Conservation (phyloP, 1,140 invertebrate species). For the Eupeodes corollae region DNA sequence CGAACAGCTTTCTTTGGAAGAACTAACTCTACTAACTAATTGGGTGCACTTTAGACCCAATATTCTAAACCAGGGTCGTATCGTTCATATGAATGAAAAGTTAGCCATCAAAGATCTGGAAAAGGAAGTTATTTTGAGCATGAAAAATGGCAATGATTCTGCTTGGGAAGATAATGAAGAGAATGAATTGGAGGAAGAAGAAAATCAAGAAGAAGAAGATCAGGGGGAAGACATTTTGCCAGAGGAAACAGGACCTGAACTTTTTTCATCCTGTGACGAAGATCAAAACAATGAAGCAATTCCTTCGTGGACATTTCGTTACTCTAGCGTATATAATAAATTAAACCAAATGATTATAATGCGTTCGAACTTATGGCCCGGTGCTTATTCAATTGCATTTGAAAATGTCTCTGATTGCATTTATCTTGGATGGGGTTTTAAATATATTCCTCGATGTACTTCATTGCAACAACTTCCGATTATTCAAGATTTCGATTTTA, state of each 20-base stretch:
- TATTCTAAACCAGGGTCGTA: constrained; percentile 64
- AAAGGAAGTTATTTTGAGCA: constrained; percentile 2
- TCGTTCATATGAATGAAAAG: constrained; percentile 44
- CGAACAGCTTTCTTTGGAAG: too few species aligned
- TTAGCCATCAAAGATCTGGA: constrained; percentile 23
- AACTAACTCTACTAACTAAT: too few species aligned
- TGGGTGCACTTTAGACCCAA: constrained; percentile 74
- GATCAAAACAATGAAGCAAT: constrained; percentile 47
- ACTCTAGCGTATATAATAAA: constrained; percentile 40
- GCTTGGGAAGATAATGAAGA: constrained; percentile 36
- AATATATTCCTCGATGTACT: constrained; percentile 58
- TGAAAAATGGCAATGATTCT: constrained; percentile 7
- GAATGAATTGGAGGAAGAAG: constrained; percentile 40
- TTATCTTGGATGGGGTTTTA: constrained; percentile 72
- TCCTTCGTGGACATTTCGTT: constrained; percentile 52
- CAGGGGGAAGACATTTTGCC: constrained; percentile 17
- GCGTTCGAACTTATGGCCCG: constrained; percentile 64
- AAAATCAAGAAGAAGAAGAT: constrained; percentile 33
- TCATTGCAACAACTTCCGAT: constrained; percentile 50
- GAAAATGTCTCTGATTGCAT: constrained; percentile 52
- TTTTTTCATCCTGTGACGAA: constrained; percentile 54
- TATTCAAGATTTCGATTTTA: constrained; percentile 49
- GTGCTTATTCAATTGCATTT: constrained; percentile 54
- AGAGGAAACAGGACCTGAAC: constrained; percentile 40
- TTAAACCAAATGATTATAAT: constrained; percentile 51